phyloP scores from a whole-genome alignment of 1,140 invertebrate species.

The Hormaphis cornu region DNA sequence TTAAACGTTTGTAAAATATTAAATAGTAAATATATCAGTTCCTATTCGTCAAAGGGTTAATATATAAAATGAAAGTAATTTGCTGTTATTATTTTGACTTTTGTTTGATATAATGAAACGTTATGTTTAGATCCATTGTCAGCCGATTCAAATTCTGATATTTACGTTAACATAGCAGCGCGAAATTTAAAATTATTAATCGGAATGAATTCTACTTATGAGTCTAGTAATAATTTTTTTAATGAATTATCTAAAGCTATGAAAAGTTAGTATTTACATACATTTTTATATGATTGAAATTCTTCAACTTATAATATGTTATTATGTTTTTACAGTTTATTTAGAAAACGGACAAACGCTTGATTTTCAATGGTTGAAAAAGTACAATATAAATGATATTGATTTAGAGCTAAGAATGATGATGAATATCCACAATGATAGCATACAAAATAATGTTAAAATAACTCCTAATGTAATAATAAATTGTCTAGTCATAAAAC shows the following conservation, averaged over 20 bases:
- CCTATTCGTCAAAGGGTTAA: too few species aligned
- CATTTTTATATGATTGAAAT: slow-evolving; percentile 35
- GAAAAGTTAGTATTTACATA: slow-evolving; percentile 45
- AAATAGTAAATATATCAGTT: too few species aligned
- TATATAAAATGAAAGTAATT: too few species aligned
- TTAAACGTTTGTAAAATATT: too few species aligned
- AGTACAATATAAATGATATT: slow-evolving; percentile 35
- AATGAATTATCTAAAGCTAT: slow-evolving; percentile 48
- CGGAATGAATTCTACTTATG: slow-evolving; percentile 53
- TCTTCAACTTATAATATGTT: background rate
- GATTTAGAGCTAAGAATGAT: slow-evolving; percentile 3
- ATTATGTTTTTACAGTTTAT: slow-evolving; percentile 12
- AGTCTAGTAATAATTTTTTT: slow-evolving; percentile 54
- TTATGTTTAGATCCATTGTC: slow-evolving; percentile 46
- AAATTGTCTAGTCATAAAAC: background rate
- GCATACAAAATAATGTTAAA: background rate
- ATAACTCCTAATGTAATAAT: slow-evolving; percentile 11
- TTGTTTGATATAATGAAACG: background rate
- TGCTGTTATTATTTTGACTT: too few species aligned
- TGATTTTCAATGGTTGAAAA: slow-evolving; percentile 42
- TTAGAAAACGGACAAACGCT: background rate
- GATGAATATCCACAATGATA: slow-evolving; percentile 7
- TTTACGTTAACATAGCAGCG: slow-evolving; percentile 52
- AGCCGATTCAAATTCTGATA: slow-evolving; percentile 46
- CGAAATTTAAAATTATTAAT: slow-evolving; percentile 51